These are phyloP conservation scores for Gracilinanus agilis DNA, from an alignment of 2,113 vertebrate species.

Conservation along the genomic window DNA sequence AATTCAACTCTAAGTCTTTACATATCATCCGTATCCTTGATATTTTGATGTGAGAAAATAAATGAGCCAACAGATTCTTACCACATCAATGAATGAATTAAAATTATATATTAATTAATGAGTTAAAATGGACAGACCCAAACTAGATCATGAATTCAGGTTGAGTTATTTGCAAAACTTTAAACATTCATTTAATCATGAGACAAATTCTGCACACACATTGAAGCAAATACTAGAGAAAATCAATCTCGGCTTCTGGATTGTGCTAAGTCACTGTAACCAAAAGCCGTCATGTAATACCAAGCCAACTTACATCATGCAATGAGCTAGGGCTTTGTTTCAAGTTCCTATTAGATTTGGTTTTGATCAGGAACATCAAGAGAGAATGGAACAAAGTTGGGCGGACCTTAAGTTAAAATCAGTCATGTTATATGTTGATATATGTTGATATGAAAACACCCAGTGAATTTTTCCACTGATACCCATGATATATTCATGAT, in stretches of 20 bases:
- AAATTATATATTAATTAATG: no score
- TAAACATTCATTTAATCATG: neutral
- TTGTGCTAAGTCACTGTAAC: constrained; percentile 2
- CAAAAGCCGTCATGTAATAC: neutral
- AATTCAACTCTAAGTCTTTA: no score
- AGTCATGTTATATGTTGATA: neutral
- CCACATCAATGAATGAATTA: no score
- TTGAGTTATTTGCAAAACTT: neutral
- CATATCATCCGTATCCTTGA: no score
- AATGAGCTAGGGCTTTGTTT: neutral
- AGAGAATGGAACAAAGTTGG: neutral
- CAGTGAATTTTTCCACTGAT: neutral
- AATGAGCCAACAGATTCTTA: no score
- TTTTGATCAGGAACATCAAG: neutral
- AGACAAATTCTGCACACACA: neutral
- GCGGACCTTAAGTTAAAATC: neutral
- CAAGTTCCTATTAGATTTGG: neutral
- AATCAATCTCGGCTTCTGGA: neutral
- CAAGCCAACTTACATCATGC: neutral
- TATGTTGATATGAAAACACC: neutral
- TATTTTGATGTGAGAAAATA: no score
- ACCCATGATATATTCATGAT: neutral
- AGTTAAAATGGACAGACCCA: no score
- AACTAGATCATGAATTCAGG: no score
- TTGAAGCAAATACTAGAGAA: neutral